Conservation (phyloP, 1,140 invertebrate genomes). For the Tetranychus urticae region DNA sequence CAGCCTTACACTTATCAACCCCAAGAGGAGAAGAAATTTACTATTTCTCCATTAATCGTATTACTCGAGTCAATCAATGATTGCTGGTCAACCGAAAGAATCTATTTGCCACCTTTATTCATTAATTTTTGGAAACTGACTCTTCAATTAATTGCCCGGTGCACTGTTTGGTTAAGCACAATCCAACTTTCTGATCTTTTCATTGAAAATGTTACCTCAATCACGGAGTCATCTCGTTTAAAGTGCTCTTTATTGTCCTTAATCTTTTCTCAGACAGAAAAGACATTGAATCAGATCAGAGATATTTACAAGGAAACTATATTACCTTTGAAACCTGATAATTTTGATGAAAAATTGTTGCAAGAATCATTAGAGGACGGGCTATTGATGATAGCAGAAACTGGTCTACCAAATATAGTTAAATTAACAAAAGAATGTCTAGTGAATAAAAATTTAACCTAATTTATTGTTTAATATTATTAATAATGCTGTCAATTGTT, state of each 20-base stretch:
- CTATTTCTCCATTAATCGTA: conserved; percentile 23
- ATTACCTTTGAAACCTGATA: neutral
- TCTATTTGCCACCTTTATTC: conserved; percentile 43
- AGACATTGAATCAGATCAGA: neutral
- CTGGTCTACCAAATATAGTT: neutral
- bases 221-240: neutral
- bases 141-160: conserved; percentile 50
- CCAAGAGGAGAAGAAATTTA: conserved; percentile 5
- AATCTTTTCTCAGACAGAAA: neutral
- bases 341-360: neutral
- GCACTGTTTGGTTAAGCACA: conserved; percentile 35
- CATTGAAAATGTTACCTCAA: neutral
- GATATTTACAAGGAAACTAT: conserved; percentile 18
- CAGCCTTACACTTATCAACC: conserved; percentile 12
- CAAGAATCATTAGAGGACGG: neutral
- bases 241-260: neutral
- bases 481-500: too few relatives aligned
- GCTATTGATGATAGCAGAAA: neutral
- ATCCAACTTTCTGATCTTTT: neutral
- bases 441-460: neutral
- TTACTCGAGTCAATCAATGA: conserved; percentile 28
- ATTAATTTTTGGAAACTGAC: conserved; percentile 65
- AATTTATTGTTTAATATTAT: too few relatives aligned
- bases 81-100: conserved; percentile 40
- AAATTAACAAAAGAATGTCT: neutral